Conservation (phyloP, 1,140 invertebrate species). For the Phenacoccus solenopsis region DNA sequence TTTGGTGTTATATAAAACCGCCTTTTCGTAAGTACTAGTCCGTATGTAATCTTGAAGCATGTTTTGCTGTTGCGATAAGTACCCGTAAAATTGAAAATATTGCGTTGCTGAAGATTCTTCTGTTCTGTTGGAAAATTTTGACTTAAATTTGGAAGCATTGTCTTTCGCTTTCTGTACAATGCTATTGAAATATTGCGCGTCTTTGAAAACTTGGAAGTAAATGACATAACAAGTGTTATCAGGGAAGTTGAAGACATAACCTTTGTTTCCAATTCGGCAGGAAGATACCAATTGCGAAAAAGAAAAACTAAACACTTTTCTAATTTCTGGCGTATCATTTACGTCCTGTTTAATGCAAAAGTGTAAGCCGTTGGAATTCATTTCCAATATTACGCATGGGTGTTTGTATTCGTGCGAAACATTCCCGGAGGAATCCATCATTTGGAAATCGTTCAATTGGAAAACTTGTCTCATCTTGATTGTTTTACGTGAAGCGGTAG, state of each 20-base stretch:
- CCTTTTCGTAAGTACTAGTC: slow-evolving; percentile 95
- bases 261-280: neutral
- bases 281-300: neutral
- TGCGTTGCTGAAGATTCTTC: slow-evolving; percentile 95
- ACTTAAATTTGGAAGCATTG: slow-evolving; percentile 60
- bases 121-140: slow-evolving; percentile 88
- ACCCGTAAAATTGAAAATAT: slow-evolving; percentile 98
- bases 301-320: slow-evolving; percentile 1
- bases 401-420: neutral
- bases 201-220: neutral
- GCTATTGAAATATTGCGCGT: neutral
- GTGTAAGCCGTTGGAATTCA: neutral
- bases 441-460: neutral
- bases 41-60: slow-evolving; percentile 99
- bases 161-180: slow-evolving; percentile 36
- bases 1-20: slow-evolving; percentile 82
- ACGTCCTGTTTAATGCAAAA: neutral
- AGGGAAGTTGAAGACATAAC: neutral
- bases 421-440: neutral
- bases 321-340: neutral
- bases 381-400: neutral
- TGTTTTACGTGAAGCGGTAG: neutral
- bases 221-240: neutral
- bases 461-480: neutral
- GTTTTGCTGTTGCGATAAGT: slow-evolving; percentile 98